Percentiles rank a stretch among this genome's conserved stretches.
Conservation (phyloP, 2,888 invertebrate species). For the Pheosia gnoma region DNA sequence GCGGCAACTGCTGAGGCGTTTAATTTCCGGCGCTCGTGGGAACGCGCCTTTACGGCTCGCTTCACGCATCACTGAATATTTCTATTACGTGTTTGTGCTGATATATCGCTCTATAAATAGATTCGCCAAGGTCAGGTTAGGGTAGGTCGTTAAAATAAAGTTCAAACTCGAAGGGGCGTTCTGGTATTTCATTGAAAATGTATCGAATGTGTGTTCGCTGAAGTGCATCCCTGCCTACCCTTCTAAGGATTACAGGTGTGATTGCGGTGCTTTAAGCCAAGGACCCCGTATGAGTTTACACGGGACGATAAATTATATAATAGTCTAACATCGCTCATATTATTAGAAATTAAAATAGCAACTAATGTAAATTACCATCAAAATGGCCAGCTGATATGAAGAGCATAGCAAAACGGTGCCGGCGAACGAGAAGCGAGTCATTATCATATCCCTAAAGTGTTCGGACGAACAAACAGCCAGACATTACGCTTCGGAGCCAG, state of each 20-base stretch:
- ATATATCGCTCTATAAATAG: not conserved
- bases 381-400: not conserved
- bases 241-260: no score
- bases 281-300: no score
- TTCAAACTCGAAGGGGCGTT: no score
- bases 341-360: no score
- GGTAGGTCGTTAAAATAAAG: not conserved
- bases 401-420: not conserved
- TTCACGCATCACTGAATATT: not conserved
- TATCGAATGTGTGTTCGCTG: no score
- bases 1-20: not conserved
- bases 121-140: not conserved
- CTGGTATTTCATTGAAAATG: no score
- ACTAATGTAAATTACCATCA: not conserved
- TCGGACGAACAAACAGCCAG: not conserved
- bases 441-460: not conserved
- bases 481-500: not conserved
- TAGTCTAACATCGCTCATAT: no score
- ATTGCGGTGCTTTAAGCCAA: no score
- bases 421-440: not conserved
- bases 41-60: not conserved
- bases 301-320: no score
- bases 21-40: slow-evolving; percentile 1
- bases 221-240: no score
- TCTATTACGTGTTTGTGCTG: not conserved